Base-by-base conservation (phyloP, 1,140 invertebrate genomes). In the Dreissena rostriformis region DNA sequence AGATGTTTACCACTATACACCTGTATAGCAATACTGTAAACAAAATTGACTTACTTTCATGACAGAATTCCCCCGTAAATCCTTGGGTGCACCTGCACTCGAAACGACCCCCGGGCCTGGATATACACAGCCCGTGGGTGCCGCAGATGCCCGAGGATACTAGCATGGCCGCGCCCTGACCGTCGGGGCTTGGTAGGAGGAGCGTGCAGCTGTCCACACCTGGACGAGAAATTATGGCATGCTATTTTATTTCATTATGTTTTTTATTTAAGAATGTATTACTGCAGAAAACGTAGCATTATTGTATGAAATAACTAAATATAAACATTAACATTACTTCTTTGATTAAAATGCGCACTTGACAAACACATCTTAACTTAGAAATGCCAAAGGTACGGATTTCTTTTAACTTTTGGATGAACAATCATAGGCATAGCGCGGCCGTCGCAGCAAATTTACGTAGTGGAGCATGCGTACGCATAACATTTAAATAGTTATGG, bases 81-180 rank as follows among this genome's bases (percentile, higher is more conserved):
- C 92, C 92, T 10, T 82, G 63, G 39, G 90, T 88, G 88, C 93
- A 93, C 5, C 86, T 85, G 85, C 93, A 93, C 11, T 85, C 88
- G 70, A 91, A 93, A 11, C 82, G 84, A 0, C 92, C 95, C 61
- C 95, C 95, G 55, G 95, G 93, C 85, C 90, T 86, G 53, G 92
- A 93, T 53, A 92, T 90, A 84, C 93, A 93, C 24, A 89, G 88
- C 15, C 92, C 93, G 82, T 92, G 89, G 55, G 88, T 86, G 15
- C 92, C 92, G 85, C 97, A 98, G 11, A 94, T 89, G 51, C 92
- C 94, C 15, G 88, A 93, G 22, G 89, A 91, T 65, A 91, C 89
- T n/a, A 92, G 88, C 68, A 84, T 89, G 28, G 89, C 87, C 7
- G 88, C 87, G 12, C 89, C 92, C 24, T 75, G 78, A 11, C 88